Evolutionary conservation across 2,888 invertebrate species (phyloP), one percentile per base, ranked within the genome.

Genomic region (Hirtodrosophila cameraria): DNA sequence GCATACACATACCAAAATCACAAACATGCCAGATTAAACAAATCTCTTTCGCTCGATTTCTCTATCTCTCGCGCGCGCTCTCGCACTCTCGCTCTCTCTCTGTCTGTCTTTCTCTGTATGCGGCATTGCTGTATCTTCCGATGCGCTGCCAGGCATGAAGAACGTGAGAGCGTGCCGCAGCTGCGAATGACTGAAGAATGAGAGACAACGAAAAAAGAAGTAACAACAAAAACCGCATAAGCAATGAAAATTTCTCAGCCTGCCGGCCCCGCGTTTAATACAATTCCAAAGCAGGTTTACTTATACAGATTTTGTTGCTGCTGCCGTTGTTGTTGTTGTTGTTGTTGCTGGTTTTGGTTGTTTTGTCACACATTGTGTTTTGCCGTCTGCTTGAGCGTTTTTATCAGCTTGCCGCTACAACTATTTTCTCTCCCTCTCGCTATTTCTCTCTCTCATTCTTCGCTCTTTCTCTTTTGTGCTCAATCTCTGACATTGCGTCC

Each of bases 341-440:
- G 28, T 25, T 39, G 30, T 43, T 39, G 45, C 39, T 36, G 48
- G n/a, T n/a, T n/a, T n/a, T n/a, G n/a, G n/a, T n/a, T n/a, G n/a
- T n/a, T 15, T 49, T 57, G 39, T 61, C 39, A 45, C 52, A 68
- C 58, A 52, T 57, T 66, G n/a, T n/a, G n/a, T 53, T 57, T 28
- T 27, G 50, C 53, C 23, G 54, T 48, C 20, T 33, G 30, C 16
- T 27, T 11, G 39, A 48, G 49, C 54, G 33, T 38, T 52, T n/a
- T 77, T 74, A 58, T 72, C 68, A 76, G 57, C n/a, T 53, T 59
- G 57, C 64, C 69, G 50, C 62, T 46, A 57, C 50, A 72, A 61
- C 57, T 67, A 73, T 54, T 63, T 13, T 33, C 31, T 30, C 30
- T 18, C 25, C 23, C 58, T 48, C 50, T 52, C 38, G 23, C 28